Base-by-base conservation (phyloP, 2,888 invertebrate genomes). In the Drosophila lacicola region DNA sequence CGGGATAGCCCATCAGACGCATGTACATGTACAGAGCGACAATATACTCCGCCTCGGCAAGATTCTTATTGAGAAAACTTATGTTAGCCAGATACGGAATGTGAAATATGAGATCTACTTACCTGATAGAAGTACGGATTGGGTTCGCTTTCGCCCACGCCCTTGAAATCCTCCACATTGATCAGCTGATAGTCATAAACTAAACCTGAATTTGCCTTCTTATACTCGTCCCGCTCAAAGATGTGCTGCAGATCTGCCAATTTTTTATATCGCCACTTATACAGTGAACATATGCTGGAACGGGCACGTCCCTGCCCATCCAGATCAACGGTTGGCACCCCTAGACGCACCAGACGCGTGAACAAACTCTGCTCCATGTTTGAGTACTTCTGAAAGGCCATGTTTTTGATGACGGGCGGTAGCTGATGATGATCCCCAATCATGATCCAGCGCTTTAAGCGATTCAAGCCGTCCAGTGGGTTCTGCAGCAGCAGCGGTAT, bases 361-460 rank as follows among this genome's bases (percentile, higher is more conserved):
- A 99, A 99, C 44, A 99, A 94, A 57, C 98, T 98, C 93, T 99
- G 99, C 90, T 99, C 99, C 99, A 99, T 99, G 91, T 99, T 99
- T 58, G 98, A 98, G 93, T 98, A 99, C 92, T 99, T 99, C 93
- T 99, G 99, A 93, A 99, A 99, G 8, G 99, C 99, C 97, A 99
- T 99, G 92, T 99, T 99, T 93, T 99, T 99, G 49, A 99, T 99
- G 11, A 99, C 99, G 0, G 99, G 99, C 0, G 99, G 99, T 81
- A 99, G 93, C 93, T 99, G 99, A 93, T 99, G 98, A 93, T 99
- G 99, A 93, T 97, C 99, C 0, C 99, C 99, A 89, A 99, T 99
- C 99, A 99, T 99, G 84, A 99, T 99, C 99, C 99, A 99, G 14
- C 99, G 91, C 93, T 99, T 99, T 67, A 99, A 93, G 0, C 99